Percentiles rank a stretch among this genome's conserved stretches.
Conservation (phyloP, 2,113 vertebrate genomes). For the Sceloporus tristichus region DNA sequence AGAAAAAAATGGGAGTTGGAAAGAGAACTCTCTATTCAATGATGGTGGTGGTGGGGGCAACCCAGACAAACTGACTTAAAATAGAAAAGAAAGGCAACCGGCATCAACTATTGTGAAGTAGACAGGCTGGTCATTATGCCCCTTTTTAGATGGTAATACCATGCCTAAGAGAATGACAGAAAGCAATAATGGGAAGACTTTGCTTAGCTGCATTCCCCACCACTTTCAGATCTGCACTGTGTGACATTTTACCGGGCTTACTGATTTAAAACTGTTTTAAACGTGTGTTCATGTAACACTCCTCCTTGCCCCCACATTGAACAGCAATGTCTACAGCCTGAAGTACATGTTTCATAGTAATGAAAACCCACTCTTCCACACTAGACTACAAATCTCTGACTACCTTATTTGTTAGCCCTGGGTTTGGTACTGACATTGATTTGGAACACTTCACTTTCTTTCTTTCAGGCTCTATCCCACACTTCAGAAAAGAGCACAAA, state of each 20-base stretch:
- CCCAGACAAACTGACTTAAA: neutral
- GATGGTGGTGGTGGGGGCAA: neutral
- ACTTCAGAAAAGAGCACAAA: neutral
- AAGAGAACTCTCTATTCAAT: neutral
- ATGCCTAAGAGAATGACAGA: neutral
- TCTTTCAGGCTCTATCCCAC: neutral
- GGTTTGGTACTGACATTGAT: neutral
- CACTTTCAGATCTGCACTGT: neutral
- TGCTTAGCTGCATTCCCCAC: neutral
- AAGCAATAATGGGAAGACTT: rapidly evolving
- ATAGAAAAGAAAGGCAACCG: neutral
- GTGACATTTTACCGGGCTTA: neutral
- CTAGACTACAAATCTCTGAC: neutral
- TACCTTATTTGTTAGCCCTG: neutral
- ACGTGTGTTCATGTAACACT: neutral
- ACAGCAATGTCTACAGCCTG: neutral
- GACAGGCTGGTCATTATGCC: neutral
- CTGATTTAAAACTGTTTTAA: neutral
- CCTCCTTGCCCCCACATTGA: neutral
- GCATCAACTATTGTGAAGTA: neutral
- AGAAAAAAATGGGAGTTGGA: neutral
- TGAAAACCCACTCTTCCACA: neutral
- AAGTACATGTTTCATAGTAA: rapidly evolving
- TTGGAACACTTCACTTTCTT: neutral
- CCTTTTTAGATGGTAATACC: neutral